Evolutionary conservation across 2,113 vertebrate species (phyloP).

Genomic region (Pantherophis guttatus): DNA sequence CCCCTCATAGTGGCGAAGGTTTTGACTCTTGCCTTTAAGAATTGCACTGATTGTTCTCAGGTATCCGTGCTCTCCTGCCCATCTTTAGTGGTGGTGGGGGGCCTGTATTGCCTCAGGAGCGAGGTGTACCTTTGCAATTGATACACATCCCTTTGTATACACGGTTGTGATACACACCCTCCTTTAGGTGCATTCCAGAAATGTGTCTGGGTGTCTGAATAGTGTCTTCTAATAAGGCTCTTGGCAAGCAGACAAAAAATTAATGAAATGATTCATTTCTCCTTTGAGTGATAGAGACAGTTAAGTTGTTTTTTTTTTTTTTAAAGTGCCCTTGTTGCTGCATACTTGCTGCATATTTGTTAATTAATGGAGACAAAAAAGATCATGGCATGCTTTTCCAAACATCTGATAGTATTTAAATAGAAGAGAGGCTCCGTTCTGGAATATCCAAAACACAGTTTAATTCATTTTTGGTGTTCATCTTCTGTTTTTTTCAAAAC

Average conservation of each 20-base stretch:
- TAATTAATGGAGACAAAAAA: background rate
- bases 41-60: background rate
- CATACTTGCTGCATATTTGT: background rate
- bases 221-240: background rate
- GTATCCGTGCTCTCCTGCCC: background rate
- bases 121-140: background rate
- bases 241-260: background rate
- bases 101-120: background rate
- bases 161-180: background rate
- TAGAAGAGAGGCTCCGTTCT: background rate
- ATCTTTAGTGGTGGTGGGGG: no score
- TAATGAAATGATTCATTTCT: conserved; percentile 7
- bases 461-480: background rate
- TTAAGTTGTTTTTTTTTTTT: background rate
- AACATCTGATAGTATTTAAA: background rate
- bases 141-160: background rate
- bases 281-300: background rate
- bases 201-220: background rate
- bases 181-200: background rate
- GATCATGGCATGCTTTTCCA: background rate
- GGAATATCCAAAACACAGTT: background rate
- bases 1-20: background rate
- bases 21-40: background rate
- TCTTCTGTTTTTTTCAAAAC: background rate
- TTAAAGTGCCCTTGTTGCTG: background rate